These are phyloP conservation scores for Agelastica alni DNA, from an alignment of 2,888 invertebrate species.

Conservation along the genomic window DNA sequence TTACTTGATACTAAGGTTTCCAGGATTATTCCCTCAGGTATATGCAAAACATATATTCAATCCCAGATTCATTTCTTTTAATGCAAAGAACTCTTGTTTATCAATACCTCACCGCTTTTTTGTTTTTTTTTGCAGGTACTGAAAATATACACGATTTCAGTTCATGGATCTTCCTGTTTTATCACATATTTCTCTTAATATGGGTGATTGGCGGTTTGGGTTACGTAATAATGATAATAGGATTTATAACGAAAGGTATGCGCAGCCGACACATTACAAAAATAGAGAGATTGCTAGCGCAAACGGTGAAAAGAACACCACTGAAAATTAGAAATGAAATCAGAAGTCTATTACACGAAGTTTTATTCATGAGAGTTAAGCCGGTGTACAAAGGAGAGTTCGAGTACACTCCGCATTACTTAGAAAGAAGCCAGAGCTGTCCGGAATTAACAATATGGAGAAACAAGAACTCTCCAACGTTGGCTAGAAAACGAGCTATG, in stretches of 20 bases:
- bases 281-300: constrained; percentile 76
- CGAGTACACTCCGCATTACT: constrained; percentile 54
- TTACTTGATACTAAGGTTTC: too few species aligned
- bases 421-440: constrained; percentile 67
- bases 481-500: constrained; percentile 61
- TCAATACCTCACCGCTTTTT: constrained; percentile 8
- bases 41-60: too few species aligned
- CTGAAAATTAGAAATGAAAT: constrained; percentile 67
- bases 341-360: constrained; percentile 60
- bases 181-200: constrained; percentile 79
- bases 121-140: constrained; percentile 42
- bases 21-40: too few species aligned
- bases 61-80: too few species aligned
- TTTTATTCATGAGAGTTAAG: constrained; percentile 80
- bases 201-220: constrained; percentile 94
- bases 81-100: not conserved
- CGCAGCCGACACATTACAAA: constrained; percentile 73
- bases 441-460: constrained; percentile 70
- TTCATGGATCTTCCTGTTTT: constrained; percentile 68
- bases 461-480: constrained; percentile 58
- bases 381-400: constrained; percentile 69
- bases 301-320: constrained; percentile 78
- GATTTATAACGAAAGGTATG: constrained; percentile 80
- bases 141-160: constrained; percentile 60
- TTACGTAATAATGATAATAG: constrained; percentile 87